Evolutionary conservation across 2,113 vertebrate genomes (phyloP).

Genomic region (Rallus limicola): DNA sequence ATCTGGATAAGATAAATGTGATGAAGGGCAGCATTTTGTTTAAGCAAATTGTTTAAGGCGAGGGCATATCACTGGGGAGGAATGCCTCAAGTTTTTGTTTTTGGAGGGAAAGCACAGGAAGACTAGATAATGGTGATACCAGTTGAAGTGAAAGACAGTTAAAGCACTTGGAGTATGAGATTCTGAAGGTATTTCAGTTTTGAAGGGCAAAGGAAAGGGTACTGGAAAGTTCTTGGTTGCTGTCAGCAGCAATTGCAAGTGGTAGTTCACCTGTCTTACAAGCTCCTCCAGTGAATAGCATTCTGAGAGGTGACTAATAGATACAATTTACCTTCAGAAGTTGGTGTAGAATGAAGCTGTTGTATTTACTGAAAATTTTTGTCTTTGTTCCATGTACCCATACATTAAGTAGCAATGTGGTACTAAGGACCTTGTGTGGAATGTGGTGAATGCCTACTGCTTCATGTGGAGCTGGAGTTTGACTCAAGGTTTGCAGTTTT

Average conservation of each 20-base stretch:
- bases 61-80: background rate
- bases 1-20: background rate
- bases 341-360: background rate
- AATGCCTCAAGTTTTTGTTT: background rate
- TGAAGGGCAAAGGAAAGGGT: background rate
- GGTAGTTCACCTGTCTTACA: background rate
- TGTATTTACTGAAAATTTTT: background rate
- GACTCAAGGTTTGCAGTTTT: background rate
- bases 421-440: background rate
- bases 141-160: background rate
- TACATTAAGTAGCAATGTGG: background rate
- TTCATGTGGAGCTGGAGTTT: background rate
- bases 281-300: background rate
- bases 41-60: background rate
- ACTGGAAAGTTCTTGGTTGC: background rate
- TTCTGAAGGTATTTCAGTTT: background rate
- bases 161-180: background rate
- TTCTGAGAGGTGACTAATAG: background rate
- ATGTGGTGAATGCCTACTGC: background rate
- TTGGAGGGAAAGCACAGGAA: background rate
- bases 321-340: background rate
- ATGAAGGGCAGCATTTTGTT: background rate
- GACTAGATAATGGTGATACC: background rate
- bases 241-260: background rate
- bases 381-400: background rate